Percentiles rank a stretch among this genome's conserved stretches.
phyloP scores from a whole-genome alignment of 2,888 invertebrate species.

The Ophion obscuratus region DNA sequence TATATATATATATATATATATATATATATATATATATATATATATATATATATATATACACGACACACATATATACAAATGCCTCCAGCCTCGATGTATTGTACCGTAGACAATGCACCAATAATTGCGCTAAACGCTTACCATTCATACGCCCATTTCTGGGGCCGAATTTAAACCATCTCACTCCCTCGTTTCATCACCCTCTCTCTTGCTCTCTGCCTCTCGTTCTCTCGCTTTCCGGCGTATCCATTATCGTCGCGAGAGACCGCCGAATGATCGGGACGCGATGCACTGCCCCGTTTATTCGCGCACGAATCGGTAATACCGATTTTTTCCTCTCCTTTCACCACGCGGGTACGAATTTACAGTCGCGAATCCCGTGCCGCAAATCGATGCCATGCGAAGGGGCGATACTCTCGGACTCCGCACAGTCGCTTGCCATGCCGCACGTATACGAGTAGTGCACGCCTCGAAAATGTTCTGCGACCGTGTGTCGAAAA shows the following conservation, averaged over 20 bases:
- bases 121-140: slow-evolving; percentile 83
- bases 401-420: too few relatives aligned
- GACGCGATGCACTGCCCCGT: slow-evolving; percentile 42
- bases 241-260: slow-evolving; percentile 81
- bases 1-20: slow-evolving; percentile 15
- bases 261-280: slow-evolving; percentile 64
- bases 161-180: slow-evolving; percentile 81
- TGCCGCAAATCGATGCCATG: too few relatives aligned
- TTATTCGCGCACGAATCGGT: slow-evolving; percentile 11
- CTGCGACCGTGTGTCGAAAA: too few relatives aligned
- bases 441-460: too few relatives aligned
- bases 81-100: slow-evolving; percentile 74
- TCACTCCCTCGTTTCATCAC: slow-evolving; percentile 68
- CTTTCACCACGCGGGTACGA: not conserved
- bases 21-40: not conserved
- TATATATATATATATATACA: slow-evolving; percentile 2
- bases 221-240: slow-evolving; percentile 15
- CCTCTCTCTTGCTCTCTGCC: not conserved
- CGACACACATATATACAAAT: not conserved
- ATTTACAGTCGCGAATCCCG: too few relatives aligned
- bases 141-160: slow-evolving; percentile 82
- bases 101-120: slow-evolving; percentile 83
- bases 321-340: slow-evolving; percentile 48
- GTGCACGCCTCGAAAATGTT: too few relatives aligned
- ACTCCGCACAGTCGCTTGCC: too few relatives aligned